These are phyloP conservation scores for Drosophila cardini DNA, from an alignment of 1,140 invertebrate species.

Conservation along the genomic window DNA sequence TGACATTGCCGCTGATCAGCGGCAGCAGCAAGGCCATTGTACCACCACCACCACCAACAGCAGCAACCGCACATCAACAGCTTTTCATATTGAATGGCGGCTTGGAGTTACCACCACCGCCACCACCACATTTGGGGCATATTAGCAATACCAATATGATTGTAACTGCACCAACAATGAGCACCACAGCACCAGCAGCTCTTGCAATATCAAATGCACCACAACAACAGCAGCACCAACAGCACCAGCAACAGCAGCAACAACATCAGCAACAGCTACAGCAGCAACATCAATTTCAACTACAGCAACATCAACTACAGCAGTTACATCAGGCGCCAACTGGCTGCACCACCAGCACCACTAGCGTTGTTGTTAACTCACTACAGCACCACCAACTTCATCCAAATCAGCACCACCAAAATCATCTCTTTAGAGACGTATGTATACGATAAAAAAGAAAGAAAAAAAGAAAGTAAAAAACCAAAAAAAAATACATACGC, in stretches of 20 bases:
- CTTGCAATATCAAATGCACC: slow-evolving; percentile 14
- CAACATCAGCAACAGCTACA: slow-evolving; percentile 56
- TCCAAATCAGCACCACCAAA: slow-evolving; percentile 85
- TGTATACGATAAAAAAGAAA: slow-evolving; percentile 67
- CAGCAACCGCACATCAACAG: slow-evolving; percentile 38
- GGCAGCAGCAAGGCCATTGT: slow-evolving; percentile 11
- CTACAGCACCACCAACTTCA: slow-evolving; percentile 85
- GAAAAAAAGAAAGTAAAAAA: background rate
- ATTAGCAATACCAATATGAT: slow-evolving; percentile 29
- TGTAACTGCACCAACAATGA: slow-evolving; percentile 24
- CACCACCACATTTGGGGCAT: slow-evolving; percentile 25
- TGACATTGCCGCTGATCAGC: slow-evolving; percentile 46
- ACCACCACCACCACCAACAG: slow-evolving; percentile 19
- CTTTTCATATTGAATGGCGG: slow-evolving; percentile 69
- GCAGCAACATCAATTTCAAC: slow-evolving; percentile 51
- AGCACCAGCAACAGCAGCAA: slow-evolving; percentile 25
- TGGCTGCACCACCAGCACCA: slow-evolving; percentile 63
- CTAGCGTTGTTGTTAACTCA: slow-evolving; percentile 82
- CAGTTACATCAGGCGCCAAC: slow-evolving; percentile 51
- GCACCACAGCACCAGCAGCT: slow-evolving; percentile 44
- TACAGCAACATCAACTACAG: slow-evolving; percentile 41
- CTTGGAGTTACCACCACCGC: slow-evolving; percentile 42
- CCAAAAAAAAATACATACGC: background rate
- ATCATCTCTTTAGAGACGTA: slow-evolving; percentile 85
- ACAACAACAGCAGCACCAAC: slow-evolving; percentile 30